Evolutionary conservation across 2,888 invertebrate genomes (phyloP), one percentile per base, ranked within the genome.

Genomic region (Hermaeophaga mercurialis): DNA sequence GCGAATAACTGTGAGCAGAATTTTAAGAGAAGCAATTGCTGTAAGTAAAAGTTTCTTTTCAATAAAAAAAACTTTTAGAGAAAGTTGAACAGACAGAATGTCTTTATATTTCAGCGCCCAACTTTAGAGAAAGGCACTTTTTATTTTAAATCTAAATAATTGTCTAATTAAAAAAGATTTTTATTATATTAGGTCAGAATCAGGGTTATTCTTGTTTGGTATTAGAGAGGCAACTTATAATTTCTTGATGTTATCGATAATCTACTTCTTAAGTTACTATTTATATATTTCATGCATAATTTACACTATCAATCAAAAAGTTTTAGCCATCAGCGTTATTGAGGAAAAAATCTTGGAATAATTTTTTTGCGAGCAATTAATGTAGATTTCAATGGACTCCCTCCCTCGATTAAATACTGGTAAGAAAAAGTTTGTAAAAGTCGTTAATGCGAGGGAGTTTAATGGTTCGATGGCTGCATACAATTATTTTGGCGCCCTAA

Each of bases 311-410:
- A 14, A 15, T 53, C 45, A 38, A 4, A 28, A 53, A 36, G n/a
- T 45, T 45, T 45, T 19, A 22, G 22, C 14, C 45, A 45, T 53
- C 53, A 45, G 45, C 45, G 26, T 36, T 45, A 45, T 53, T 39
- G 26, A 18, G 11, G 41, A 15, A 36, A 39, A 53, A 36, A 12
- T 24, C 38, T 45, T 38, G 15, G 38, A 53, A 53, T 53, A 45
- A 53, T 22, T 12, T 45, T 53, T 53, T 34, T 26, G 19, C 45
- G 24, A 45, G 45, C 45, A 53, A 53, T 45, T 53, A 48, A 18
- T 15, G 36, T 15, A 34, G 34, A 43, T 34, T 53, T 53, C 18
- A 50, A 50, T 45, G 15, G 28, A 45, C 45, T 26, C 43, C n/a
- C 19, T 33, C 38, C 43, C 38, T 44, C 45, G 9, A 14, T 14